A percentile compares a stretch with the other conserved stretches of the same genome.
phyloP scores from a whole-genome alignment of 2,797 vertebrate species.

The Aldrovandia affinis region DNA sequence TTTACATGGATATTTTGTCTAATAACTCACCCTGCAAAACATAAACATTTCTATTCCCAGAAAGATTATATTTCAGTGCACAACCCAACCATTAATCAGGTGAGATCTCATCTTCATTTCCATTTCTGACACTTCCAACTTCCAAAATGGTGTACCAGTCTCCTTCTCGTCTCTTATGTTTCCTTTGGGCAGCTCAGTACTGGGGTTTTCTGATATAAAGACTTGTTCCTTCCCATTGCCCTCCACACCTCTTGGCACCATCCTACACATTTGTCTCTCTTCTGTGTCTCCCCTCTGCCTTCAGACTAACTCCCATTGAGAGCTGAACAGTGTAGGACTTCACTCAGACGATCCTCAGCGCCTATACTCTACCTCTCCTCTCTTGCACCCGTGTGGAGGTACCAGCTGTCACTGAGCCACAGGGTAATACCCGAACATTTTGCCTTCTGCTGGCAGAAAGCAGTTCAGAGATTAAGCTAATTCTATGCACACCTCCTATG shows the following conservation, averaged over 20 bases:
- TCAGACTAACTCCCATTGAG: background rate
- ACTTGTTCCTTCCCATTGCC: background rate
- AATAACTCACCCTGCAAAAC: background rate
- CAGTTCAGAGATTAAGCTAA: background rate
- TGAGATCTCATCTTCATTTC: background rate
- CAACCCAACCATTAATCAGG: background rate
- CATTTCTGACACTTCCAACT: background rate
- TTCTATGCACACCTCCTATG: background rate
- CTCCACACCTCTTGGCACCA: background rate
- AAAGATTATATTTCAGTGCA: background rate
- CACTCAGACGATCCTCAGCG: background rate
- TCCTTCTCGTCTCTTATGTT: constrained; percentile 44
- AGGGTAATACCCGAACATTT: constrained; percentile 55
- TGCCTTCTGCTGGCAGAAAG: background rate
- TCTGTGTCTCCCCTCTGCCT: constrained; percentile 5
- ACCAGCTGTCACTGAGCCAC: constrained; percentile 63
- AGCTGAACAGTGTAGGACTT: background rate
- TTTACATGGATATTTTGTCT: background rate
- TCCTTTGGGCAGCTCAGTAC: background rate
- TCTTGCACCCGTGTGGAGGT: background rate
- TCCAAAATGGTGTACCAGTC: background rate
- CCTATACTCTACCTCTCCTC: background rate
- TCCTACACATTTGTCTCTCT: background rate
- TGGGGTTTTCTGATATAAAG: constrained; percentile 33
- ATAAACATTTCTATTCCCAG: background rate